Conservation (phyloP, 2,797 vertebrate genomes). For the Cirrhinus molitorella region DNA sequence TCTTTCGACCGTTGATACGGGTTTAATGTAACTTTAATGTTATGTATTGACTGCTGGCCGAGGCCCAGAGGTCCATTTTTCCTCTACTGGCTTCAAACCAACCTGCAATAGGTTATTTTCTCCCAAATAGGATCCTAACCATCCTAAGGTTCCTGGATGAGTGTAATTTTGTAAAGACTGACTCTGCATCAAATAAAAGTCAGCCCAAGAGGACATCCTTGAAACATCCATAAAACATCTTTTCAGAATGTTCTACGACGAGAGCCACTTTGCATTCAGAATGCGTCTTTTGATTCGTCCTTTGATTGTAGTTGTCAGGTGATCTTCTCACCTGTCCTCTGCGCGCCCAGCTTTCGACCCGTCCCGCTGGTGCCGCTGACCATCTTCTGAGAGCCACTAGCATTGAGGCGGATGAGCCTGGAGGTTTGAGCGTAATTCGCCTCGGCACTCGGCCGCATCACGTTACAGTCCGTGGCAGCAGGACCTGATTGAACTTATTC, state of each 20-base stretch:
- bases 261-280: slow-evolving; percentile 36
- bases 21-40: slow-evolving; percentile 41
- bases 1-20: slow-evolving; percentile 15
- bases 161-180: slow-evolving; percentile 8
- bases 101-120: slow-evolving; percentile 30
- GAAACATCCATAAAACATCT: slow-evolving; percentile 29
- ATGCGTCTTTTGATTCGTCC: neutral
- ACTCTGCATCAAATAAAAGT: slow-evolving; percentile 8
- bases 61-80: slow-evolving; percentile 21
- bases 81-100: slow-evolving; percentile 1
- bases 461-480: slow-evolving; percentile 60
- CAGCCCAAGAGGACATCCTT: slow-evolving; percentile 31
- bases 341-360: neutral
- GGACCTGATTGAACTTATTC: slow-evolving; percentile 68
- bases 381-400: slow-evolving; percentile 66
- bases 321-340: slow-evolving; percentile 54
- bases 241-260: slow-evolving; percentile 8
- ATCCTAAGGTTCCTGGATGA: neutral
- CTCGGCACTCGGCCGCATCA: slow-evolving; percentile 60
- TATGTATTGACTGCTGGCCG: slow-evolving; percentile 12
- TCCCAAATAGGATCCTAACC: neutral
- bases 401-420: slow-evolving; percentile 61
- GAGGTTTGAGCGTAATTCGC: slow-evolving; percentile 66
- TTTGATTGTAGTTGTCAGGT: slow-evolving; percentile 23
- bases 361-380: slow-evolving; percentile 1